Conservation (phyloP, 1,140 invertebrate genomes). For the Acarapis woodi region DNA sequence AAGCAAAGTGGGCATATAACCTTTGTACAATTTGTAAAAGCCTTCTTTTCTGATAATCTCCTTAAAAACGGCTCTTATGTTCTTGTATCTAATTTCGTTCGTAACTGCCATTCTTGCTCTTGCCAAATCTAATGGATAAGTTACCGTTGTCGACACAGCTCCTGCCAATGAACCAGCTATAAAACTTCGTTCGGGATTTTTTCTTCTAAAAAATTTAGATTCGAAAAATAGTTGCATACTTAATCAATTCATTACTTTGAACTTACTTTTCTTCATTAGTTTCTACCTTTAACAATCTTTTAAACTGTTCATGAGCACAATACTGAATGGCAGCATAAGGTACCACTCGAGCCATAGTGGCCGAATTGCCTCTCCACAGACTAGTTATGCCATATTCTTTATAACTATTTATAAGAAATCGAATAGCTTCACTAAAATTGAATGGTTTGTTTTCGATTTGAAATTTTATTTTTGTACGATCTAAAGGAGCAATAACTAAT, state of each 20-base stretch:
- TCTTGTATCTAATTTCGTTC: slow-evolving; percentile 30
- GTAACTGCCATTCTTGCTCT: slow-evolving; percentile 93
- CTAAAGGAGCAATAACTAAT: slow-evolving; percentile 74
- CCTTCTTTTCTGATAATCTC: slow-evolving; percentile 56
- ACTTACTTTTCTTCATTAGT: slow-evolving; percentile 10
- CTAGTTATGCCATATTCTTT: slow-evolving; percentile 28
- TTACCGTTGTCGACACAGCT: slow-evolving; percentile 63
- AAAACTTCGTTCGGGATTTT: slow-evolving; percentile 25
- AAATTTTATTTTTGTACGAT: slow-evolving; percentile 93
- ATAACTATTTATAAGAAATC: slow-evolving; percentile 30
- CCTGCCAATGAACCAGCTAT: slow-evolving; percentile 74
- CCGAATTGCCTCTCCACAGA: slow-evolving; percentile 87
- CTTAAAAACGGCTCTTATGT: slow-evolving; percentile 37
- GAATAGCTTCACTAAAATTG: slow-evolving; percentile 38
- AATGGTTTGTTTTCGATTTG: slow-evolving; percentile 44
- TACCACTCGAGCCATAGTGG: slow-evolving; percentile 81
- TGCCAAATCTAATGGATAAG: slow-evolving; percentile 86
- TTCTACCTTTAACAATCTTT: slow-evolving; percentile 41
- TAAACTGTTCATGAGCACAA: slow-evolving; percentile 84
- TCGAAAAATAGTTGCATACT: background rate
- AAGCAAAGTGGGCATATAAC: slow-evolving; percentile 60
- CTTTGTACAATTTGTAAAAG: slow-evolving; percentile 41
- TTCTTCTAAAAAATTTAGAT: slow-evolving; percentile 10
- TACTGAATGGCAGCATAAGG: slow-evolving; percentile 95
- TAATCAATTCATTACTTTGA: background rate